These are phyloP conservation scores for Trichopria drosophilae DNA, from an alignment of 2,888 invertebrate genomes.

Conservation along the genomic window DNA sequence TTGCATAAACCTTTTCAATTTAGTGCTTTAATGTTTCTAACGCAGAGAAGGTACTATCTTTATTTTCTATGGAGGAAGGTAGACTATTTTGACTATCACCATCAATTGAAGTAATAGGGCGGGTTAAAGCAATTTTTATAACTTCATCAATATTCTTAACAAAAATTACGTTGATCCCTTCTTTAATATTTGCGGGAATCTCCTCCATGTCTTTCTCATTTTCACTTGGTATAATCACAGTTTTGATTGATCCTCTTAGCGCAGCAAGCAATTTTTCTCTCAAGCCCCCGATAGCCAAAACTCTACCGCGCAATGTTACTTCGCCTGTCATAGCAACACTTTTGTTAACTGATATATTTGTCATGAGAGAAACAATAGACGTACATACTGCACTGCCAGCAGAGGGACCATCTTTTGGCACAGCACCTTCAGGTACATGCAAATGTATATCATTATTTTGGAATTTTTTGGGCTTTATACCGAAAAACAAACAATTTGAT, in stretches of 20 bases:
- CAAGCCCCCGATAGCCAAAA: conserved; percentile 14
- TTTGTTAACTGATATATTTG: conserved; percentile 2
- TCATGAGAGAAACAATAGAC: conserved; percentile 9
- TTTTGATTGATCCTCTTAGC: conserved; percentile 5
- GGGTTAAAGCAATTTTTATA: too few species aligned
- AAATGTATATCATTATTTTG: conserved; percentile 13
- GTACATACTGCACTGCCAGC: conserved; percentile 9
- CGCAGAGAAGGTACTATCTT: too few species aligned
- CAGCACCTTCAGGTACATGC: conserved; percentile 14
- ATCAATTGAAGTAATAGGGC: too few species aligned
- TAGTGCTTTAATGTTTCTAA: too few species aligned
- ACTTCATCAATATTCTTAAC: conserved; percentile 16
- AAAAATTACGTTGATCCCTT: conserved; percentile 3
- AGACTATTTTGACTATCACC: too few species aligned
- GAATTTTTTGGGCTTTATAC: conserved; percentile 3
- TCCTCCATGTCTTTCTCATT: conserved; percentile 13
- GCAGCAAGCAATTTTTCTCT: conserved; percentile 14
- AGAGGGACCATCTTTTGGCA: conserved; percentile 18
- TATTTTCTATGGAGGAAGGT: too few species aligned
- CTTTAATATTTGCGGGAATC: conserved; percentile 5
- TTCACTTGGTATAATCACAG: conserved; percentile 10
- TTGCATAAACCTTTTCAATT: too few species aligned
- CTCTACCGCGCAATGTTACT: conserved; percentile 11
- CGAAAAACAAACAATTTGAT: conserved; percentile 6
- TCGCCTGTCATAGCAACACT: conserved; percentile 16